Percentiles rank a stretch among this genome's conserved stretches.
phyloP scores from a whole-genome alignment of 1,140 invertebrate species.

The Drosophila sucinea region DNA sequence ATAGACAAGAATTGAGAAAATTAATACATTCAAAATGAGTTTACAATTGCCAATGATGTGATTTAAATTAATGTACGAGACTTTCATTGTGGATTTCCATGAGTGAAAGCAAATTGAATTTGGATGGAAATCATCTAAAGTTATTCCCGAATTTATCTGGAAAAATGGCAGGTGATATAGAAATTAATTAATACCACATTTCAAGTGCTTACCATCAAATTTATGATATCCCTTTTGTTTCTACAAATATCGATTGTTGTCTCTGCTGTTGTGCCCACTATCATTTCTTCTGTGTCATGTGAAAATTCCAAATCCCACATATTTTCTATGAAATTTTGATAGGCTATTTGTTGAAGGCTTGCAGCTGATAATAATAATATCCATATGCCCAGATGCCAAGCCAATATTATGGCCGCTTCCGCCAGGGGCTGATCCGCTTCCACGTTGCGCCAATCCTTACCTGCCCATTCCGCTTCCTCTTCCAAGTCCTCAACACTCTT shows the following conservation, averaged over 20 bases:
- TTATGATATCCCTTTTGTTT: slow-evolving; percentile 18
- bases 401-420: slow-evolving; percentile 7
- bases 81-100: not conserved
- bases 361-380: slow-evolving; percentile 43
- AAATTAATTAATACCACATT: not conserved
- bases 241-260: not conserved
- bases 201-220: slow-evolving; percentile 27
- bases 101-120: slow-evolving; percentile 30
- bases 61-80: not conserved
- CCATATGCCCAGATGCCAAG: slow-evolving; percentile 35
- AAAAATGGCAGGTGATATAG: not conserved
- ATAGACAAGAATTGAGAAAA: slow-evolving; percentile 27
- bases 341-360: slow-evolving; percentile 34
- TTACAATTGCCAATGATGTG: slow-evolving; percentile 21
- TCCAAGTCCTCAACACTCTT: slow-evolving; percentile 35
- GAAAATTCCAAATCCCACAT: slow-evolving; percentile 28
- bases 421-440: not conserved
- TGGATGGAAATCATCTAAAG: slow-evolving; percentile 9
- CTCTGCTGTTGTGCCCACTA: not conserved
- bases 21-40: slow-evolving; percentile 28
- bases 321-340: slow-evolving; percentile 7
- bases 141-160: slow-evolving; percentile 32
- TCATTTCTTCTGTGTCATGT: slow-evolving; percentile 1
- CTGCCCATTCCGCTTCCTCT: slow-evolving; percentile 39
- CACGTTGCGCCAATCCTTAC: not conserved